A percentile compares a stretch with the other conserved stretches of the same genome.
These are phyloP conservation scores for Eupeodes latifasciatus DNA, from an alignment of 2,888 invertebrate species.

Conservation along the genomic window DNA sequence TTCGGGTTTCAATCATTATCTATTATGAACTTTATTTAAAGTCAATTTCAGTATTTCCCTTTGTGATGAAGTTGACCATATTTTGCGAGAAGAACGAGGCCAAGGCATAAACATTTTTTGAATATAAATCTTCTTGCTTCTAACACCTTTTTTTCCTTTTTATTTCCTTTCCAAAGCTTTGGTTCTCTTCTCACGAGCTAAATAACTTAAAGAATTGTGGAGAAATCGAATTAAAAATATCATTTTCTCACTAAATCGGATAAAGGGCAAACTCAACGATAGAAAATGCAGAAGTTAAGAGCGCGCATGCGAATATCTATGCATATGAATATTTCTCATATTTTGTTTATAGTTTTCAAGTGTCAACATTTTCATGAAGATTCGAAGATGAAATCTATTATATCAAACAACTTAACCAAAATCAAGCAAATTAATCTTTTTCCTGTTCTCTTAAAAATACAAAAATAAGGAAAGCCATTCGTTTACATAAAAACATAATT, in stretches of 20 bases:
- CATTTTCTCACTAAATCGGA: not conserved
- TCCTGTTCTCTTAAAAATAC: not conserved
- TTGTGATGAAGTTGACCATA: slow-evolving; percentile 60
- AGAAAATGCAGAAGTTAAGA: slow-evolving; percentile 32
- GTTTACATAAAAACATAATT: not conserved
- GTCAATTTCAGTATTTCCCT: slow-evolving; percentile 71
- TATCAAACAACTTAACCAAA: not conserved
- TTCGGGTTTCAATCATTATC: slow-evolving; percentile 63
- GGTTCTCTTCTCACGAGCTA: not conserved
- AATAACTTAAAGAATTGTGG: not conserved
- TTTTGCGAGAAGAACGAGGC: slow-evolving; percentile 45
- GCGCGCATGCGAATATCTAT: slow-evolving; percentile 63
- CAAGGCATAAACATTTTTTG: slow-evolving; percentile 53
- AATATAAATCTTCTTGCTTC: slow-evolving; percentile 45
- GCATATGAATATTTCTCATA: not conserved
- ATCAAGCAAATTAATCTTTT: not conserved
- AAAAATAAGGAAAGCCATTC: not conserved
- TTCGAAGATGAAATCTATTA: not conserved
- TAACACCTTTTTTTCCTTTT: slow-evolving; percentile 9
- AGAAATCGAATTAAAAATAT: slow-evolving; percentile 11
- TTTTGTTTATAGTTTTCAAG: slow-evolving; percentile 24
- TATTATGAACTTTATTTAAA: slow-evolving; percentile 65
- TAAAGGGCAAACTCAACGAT: slow-evolving; percentile 67
- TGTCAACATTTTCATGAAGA: not conserved
- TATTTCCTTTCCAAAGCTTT: slow-evolving; percentile 26